Percentiles rank a stretch among this genome's conserved stretches.
phyloP scores from a whole-genome alignment of 1,140 invertebrate species.

The Drosophila guanche region DNA sequence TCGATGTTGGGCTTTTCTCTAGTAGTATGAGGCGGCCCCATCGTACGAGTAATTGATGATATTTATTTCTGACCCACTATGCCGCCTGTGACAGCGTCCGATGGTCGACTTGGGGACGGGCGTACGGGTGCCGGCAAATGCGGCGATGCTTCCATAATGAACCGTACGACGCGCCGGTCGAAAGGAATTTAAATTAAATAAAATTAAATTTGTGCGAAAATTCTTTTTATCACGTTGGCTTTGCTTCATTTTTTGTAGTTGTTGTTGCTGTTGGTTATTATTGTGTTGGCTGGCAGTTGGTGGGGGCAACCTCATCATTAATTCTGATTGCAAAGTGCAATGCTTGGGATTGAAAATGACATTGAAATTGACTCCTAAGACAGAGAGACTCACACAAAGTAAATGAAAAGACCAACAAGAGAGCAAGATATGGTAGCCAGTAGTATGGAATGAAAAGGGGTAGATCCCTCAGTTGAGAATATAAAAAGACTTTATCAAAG shows the following conservation, averaged over 20 bases:
- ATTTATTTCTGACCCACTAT: conserved; percentile 13
- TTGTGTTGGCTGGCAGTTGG: not conserved
- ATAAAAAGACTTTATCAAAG: no score
- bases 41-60: not conserved
- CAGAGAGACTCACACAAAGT: not conserved
- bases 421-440: not conserved
- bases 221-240: conserved; percentile 40
- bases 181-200: conserved; percentile 72
- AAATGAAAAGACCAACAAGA: conserved; percentile 4
- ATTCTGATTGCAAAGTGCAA: conserved; percentile 42
- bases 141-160: conserved; percentile 42
- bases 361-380: conserved; percentile 32
- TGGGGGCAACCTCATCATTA: conserved; percentile 18
- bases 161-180: conserved; percentile 28
- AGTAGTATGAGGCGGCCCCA: not conserved
- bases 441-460: no score
- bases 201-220: conserved; percentile 62
- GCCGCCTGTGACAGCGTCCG: not conserved
- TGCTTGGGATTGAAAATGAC: conserved; percentile 34
- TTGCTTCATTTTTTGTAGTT: not conserved
- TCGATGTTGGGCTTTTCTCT: no score
- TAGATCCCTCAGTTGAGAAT: no score
- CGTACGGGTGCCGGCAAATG: conserved; percentile 9
- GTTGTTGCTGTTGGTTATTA: not conserved
- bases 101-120: no score